These are phyloP conservation scores for Pectinophora gossypiella DNA, from an alignment of 1,140 invertebrate species.

Conservation along the genomic window DNA sequence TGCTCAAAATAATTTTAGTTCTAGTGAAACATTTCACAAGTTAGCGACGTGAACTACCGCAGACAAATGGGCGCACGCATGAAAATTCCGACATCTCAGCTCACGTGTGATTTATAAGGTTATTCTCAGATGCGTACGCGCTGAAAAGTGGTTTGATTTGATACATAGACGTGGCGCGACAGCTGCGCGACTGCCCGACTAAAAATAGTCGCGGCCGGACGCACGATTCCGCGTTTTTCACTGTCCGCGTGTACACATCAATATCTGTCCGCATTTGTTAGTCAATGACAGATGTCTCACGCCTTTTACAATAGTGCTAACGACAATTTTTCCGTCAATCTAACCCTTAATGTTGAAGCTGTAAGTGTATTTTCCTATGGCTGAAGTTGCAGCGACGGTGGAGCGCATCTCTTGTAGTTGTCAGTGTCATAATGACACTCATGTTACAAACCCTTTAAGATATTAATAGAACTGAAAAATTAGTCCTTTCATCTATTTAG, in stretches of 20 bases:
- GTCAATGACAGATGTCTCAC: conserved; percentile 69
- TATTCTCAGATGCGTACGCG: conserved; percentile 38
- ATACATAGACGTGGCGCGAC: conserved; percentile 47
- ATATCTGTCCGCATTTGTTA: conserved; percentile 69
- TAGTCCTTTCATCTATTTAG: conserved; percentile 7
- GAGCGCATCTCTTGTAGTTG: conserved; percentile 47
- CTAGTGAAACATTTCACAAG: no score
- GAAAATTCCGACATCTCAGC: not conserved
- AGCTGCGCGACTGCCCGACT: conserved; percentile 57
- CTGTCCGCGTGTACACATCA: conserved; percentile 65
- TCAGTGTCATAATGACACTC: conserved; percentile 54
- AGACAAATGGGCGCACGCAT: not conserved
- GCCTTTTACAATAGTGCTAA: conserved; percentile 27
- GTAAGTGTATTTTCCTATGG: conserved; percentile 23
- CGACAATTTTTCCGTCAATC: conserved; percentile 18
- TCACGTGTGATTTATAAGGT: conserved; percentile 15
- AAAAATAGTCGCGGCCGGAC: conserved; percentile 53
- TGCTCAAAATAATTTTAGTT: no score
- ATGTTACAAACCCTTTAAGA: conserved; percentile 57
- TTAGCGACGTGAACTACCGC: no score
- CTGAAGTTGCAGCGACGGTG: conserved; percentile 5
- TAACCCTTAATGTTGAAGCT: conserved; percentile 19
- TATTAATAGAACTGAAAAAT: conserved; percentile 48
- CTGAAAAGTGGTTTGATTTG: conserved; percentile 37
- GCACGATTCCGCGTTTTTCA: conserved; percentile 70